Conservation (phyloP, 2,888 invertebrate genomes). For the Tanaodytes sp. region DNA sequence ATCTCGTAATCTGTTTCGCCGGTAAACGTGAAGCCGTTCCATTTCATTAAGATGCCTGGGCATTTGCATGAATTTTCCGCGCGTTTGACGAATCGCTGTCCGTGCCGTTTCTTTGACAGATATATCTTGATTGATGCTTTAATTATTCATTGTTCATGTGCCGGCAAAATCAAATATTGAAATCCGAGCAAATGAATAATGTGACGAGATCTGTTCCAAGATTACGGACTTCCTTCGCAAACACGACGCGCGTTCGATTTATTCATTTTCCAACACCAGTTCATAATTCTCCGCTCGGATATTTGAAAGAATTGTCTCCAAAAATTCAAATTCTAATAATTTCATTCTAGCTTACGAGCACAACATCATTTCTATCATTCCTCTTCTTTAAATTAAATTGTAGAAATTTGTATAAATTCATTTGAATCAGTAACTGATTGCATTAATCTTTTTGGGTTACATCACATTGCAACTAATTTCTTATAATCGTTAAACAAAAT, state of each 20-base stretch:
- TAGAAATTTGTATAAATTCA: too few species aligned
- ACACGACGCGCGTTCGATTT: not conserved
- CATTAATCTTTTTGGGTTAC: too few species aligned
- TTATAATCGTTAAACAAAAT: too few species aligned
- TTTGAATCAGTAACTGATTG: too few species aligned
- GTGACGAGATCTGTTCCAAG: conserved; percentile 9
- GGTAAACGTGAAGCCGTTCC: conserved; percentile 37
- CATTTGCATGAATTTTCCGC: conserved; percentile 36
- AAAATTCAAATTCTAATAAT: too few species aligned
- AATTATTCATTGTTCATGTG: conserved; percentile 31
- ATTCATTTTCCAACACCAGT: too few species aligned
- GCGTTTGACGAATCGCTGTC: conserved; percentile 33
- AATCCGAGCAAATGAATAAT: conserved; percentile 27
- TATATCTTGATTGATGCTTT: conserved; percentile 33
- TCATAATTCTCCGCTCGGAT: too few species aligned
- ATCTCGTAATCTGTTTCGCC: conserved; percentile 27
- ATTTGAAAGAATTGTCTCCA: too few species aligned
- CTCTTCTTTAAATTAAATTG: not conserved
- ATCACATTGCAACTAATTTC: too few species aligned
- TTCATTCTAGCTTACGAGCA: too few species aligned
- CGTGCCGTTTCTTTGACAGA: conserved; percentile 28
- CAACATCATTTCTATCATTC: too few species aligned
- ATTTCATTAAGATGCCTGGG: conserved; percentile 37
- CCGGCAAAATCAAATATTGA: conserved; percentile 28
- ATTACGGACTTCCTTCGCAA: conserved; percentile 20